Conservation (phyloP, 2,888 invertebrate species). For the Aplocera efformata region DNA sequence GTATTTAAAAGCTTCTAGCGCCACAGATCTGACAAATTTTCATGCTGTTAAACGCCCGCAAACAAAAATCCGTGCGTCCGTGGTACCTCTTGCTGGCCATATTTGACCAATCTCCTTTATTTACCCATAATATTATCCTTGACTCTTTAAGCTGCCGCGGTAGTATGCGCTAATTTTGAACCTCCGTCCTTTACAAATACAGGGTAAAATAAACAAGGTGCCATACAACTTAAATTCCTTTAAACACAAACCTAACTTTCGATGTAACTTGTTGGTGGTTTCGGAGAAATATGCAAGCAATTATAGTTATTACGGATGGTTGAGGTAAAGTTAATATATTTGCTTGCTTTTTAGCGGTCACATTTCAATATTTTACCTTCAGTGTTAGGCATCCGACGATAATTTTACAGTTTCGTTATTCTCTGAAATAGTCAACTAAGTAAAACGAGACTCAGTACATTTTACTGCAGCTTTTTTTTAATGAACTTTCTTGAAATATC, state of each 20-base stretch:
- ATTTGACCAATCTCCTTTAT: slow-evolving; percentile 31
- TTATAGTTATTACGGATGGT: slow-evolving; percentile 32
- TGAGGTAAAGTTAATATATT: slow-evolving; percentile 52
- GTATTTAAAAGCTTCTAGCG: not conserved
- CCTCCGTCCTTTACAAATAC: slow-evolving; percentile 65
- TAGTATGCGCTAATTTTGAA: slow-evolving; percentile 70
- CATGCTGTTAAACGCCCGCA: slow-evolving; percentile 36
- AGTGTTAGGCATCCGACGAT: slow-evolving; percentile 38
- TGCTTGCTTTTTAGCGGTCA: slow-evolving; percentile 52
- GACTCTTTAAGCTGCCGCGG: slow-evolving; percentile 62
- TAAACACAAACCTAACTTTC: not conserved
- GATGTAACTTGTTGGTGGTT: not conserved
- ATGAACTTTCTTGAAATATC: no score
- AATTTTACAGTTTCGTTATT: slow-evolving; percentile 37
- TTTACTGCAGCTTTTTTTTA: no score
- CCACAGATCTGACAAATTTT: slow-evolving; percentile 5
- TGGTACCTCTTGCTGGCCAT: slow-evolving; percentile 7
- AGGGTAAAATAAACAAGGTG: slow-evolving; percentile 49
- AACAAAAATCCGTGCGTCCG: slow-evolving; percentile 20
- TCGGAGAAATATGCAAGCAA: slow-evolving; percentile 22
- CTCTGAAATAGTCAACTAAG: no score
- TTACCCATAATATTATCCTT: slow-evolving; percentile 46
- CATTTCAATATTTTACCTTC: slow-evolving; percentile 56
- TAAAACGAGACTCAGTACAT: no score
- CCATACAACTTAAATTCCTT: slow-evolving; percentile 19